Conservation (phyloP, 2,888 invertebrate genomes). For the Dryadula phaetusa region DNA sequence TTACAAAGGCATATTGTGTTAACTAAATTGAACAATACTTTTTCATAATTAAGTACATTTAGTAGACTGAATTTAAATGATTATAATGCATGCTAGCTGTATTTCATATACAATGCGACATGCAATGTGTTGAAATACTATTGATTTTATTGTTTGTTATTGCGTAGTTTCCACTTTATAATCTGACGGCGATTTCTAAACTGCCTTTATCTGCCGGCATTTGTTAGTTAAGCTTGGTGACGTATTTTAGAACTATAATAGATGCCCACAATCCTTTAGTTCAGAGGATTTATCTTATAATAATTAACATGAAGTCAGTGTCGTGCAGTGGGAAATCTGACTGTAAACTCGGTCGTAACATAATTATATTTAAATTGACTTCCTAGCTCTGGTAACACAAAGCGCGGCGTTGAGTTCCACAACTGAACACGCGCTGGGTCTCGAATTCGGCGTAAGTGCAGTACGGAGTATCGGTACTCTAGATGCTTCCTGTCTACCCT, state of each 20-base stretch:
- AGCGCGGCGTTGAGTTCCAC: too few relatives aligned
- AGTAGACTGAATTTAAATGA: conserved; percentile 4
- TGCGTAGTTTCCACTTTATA: conserved; percentile 22
- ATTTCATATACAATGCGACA: conserved; percentile 24
- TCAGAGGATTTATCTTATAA: too few relatives aligned
- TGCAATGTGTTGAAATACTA: conserved; percentile 29
- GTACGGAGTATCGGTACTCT: too few relatives aligned
- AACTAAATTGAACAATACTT: neutral
- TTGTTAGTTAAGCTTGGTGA: conserved; percentile 3
- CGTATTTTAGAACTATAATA: conserved; percentile 8
- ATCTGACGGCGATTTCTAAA: conserved; percentile 17
- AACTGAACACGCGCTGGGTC: too few relatives aligned
- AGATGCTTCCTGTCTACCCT: too few relatives aligned
- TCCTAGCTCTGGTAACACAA: too few relatives aligned
- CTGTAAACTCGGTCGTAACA: too few relatives aligned
- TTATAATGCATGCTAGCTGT: neutral
- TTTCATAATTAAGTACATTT: conserved; percentile 1
- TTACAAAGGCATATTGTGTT: neutral
- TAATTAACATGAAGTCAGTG: too few relatives aligned
- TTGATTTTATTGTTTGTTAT: conserved; percentile 29
- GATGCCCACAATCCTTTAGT: neutral
- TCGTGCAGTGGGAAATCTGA: too few relatives aligned
- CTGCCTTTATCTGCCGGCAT: conserved; percentile 11
- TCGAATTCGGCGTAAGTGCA: too few relatives aligned
- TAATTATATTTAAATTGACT: too few relatives aligned